Conservation (phyloP, 2,113 vertebrate species). For the Charadrius vociferus region DNA sequence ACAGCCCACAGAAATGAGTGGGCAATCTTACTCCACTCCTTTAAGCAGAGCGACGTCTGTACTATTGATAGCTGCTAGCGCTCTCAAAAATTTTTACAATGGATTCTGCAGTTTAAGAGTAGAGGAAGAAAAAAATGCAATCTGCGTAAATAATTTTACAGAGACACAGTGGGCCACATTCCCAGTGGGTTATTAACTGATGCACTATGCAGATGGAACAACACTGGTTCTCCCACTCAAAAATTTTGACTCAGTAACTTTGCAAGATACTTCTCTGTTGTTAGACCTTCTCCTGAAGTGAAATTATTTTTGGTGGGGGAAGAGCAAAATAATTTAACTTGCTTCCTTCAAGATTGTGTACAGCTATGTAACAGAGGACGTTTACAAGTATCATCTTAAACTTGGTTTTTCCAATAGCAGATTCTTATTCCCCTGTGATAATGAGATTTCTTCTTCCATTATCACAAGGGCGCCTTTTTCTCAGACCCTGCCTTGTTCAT, state of each 20-base stretch:
- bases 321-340: neutral
- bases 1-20: constrained; percentile 63
- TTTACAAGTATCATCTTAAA: neutral
- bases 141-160: constrained; percentile 37
- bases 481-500: neutral
- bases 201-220: neutral
- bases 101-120: constrained; percentile 8
- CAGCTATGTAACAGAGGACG: neutral
- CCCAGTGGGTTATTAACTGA: constrained; percentile 26
- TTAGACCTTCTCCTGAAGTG: neutral
- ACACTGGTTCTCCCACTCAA: neutral
- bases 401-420: neutral
- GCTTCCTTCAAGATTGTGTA: neutral
- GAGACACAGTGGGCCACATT: constrained; percentile 32
- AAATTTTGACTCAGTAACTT: constrained; percentile 28
- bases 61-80: constrained; percentile 52
- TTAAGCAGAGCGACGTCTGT: constrained; percentile 31
- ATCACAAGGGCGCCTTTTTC: neutral
- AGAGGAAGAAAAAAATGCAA: neutral
- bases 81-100: constrained; percentile 32
- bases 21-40: constrained; percentile 49
- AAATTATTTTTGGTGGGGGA: neutral
- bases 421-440: neutral
- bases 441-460: neutral
- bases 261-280: neutral